Conservation (phyloP, 2,113 vertebrate species). For the Stegostoma tigrinum region DNA sequence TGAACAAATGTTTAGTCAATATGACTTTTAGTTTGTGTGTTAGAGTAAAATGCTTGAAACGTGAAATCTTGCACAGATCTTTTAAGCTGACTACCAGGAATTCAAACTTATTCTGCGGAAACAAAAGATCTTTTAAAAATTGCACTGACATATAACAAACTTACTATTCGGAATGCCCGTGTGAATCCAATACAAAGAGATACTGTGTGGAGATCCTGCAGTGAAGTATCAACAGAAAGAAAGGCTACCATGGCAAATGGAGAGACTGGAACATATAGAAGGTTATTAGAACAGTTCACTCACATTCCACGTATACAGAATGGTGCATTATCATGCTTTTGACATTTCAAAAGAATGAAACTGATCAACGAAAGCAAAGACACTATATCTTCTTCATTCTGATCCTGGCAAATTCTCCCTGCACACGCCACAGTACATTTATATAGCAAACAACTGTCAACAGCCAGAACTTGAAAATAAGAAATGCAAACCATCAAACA, state of each 20-base stretch:
- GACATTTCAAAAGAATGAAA: background rate
- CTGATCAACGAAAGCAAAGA: background rate
- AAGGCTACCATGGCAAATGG: slow-evolving; percentile 90
- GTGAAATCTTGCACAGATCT: background rate
- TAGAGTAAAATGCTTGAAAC: background rate
- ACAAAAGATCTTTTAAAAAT: background rate
- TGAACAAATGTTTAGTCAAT: background rate
- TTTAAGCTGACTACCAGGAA: background rate
- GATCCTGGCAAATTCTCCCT: background rate
- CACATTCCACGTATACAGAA: background rate
- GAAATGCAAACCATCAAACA: background rate
- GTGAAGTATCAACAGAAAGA: slow-evolving; percentile 77
- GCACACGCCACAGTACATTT: background rate
- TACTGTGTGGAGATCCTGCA: slow-evolving; percentile 67
- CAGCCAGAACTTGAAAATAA: background rate
- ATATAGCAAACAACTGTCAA: background rate
- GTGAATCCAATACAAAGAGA: slow-evolving; percentile 84
- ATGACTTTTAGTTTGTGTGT: background rate
- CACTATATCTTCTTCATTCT: background rate
- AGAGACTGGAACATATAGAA: slow-evolving; percentile 69
- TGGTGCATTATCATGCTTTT: background rate
- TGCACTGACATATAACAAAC: slow-evolving; percentile 34
- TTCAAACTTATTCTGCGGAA: background rate
- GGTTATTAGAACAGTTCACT: background rate
- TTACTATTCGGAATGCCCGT: slow-evolving; percentile 90